These are phyloP conservation scores for Cryptoblepharus egeriae DNA, from an alignment of 2,797 vertebrate species.

Conservation along the genomic window DNA sequence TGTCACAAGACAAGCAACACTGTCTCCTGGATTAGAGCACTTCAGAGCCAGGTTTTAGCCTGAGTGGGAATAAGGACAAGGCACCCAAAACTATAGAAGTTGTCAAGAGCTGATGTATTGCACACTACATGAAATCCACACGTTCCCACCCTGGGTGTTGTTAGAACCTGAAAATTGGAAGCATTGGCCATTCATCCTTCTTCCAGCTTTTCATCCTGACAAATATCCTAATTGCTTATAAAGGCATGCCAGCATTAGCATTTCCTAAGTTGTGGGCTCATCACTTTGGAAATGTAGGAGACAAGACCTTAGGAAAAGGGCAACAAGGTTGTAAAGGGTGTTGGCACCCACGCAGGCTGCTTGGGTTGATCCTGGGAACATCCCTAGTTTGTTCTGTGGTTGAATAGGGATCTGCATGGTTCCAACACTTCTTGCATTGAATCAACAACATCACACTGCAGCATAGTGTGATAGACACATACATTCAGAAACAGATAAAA, in stretches of 20 bases:
- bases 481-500: no score
- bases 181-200: not conserved
- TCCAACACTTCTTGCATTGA: not conserved
- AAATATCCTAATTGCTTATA: not conserved
- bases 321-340: not conserved
- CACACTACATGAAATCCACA: not conserved
- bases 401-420: not conserved
- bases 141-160: not conserved
- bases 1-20: not conserved
- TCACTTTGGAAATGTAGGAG: not conserved
- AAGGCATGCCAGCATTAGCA: not conserved
- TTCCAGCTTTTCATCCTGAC: not conserved
- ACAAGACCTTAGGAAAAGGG: not conserved
- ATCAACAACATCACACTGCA: no score
- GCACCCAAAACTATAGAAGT: not conserved
- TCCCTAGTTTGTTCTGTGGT: not conserved
- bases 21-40: not conserved
- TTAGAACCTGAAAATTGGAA: not conserved
- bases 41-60: not conserved
- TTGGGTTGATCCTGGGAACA: not conserved
- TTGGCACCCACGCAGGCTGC: not conserved
- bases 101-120: not conserved
- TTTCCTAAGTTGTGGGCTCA: not conserved
- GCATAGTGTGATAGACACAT: no score
- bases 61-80: not conserved